These are phyloP conservation scores for Amblyopsis hoosieri DNA, from an alignment of 2,797 vertebrate genomes.

Conservation along the genomic window DNA sequence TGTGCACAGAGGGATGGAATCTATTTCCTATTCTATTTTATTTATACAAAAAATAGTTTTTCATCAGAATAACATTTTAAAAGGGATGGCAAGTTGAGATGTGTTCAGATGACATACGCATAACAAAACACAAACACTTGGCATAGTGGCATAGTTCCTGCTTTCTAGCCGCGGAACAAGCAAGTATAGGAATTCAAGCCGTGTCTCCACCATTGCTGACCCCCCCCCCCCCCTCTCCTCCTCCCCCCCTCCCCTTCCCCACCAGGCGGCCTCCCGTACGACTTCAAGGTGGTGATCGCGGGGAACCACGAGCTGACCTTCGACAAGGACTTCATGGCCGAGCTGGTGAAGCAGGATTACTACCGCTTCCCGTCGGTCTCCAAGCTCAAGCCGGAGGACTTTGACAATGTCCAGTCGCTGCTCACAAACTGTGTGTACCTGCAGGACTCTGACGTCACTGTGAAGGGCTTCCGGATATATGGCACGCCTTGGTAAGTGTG, in stretches of 20 bases:
- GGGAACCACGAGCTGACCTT: conserved; percentile 99
- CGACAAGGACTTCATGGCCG: conserved; percentile 99
- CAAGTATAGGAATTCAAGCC: too few relatives aligned
- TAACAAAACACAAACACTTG: too few relatives aligned
- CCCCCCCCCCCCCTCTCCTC: not conserved
- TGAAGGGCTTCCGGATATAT: conserved; percentile 99
- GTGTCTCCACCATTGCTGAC: too few relatives aligned
- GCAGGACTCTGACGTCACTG: conserved; percentile 97
- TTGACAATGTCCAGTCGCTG: conserved; percentile 97
- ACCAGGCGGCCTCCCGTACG: conserved; percentile 92
- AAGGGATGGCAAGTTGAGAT: too few relatives aligned
- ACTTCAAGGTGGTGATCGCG: conserved; percentile 98
- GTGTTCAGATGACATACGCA: too few relatives aligned
- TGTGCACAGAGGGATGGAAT: too few relatives aligned
- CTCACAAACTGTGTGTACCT: conserved; percentile 99
- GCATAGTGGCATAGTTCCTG: too few relatives aligned
- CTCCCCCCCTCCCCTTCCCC: not conserved
- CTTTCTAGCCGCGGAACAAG: too few relatives aligned
- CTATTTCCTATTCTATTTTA: too few relatives aligned
- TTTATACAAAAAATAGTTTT: too few relatives aligned
- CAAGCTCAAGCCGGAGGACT: conserved; percentile 99
- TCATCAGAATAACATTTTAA: too few relatives aligned
- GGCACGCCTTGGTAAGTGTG: conserved; percentile 89
- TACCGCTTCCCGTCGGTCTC: conserved; percentile 98
- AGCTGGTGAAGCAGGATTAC: conserved; percentile 99